Conservation (phyloP, 2,888 invertebrate genomes). For the Rhagophthalmus giganteus region DNA sequence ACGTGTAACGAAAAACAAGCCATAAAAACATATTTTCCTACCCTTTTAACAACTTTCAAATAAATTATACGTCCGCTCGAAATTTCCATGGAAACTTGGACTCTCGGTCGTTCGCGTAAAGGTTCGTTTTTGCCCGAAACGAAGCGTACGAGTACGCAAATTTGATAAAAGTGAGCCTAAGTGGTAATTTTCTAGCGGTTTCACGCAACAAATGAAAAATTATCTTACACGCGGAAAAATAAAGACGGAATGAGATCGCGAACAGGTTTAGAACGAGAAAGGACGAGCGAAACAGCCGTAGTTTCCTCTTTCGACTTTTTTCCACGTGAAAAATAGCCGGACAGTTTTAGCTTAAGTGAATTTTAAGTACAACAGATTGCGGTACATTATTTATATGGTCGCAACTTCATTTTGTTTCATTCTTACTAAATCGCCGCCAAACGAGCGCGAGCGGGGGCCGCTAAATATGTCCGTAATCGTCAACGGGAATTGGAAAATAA, state of each 20-base stretch:
- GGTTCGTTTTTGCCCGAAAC: constrained; percentile 31
- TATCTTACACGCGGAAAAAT: constrained; percentile 28
- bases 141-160: constrained; percentile 36
- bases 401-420: constrained; percentile 24
- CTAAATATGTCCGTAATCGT: too few species aligned
- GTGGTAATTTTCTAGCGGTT: constrained; percentile 51
- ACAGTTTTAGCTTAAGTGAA: constrained; percentile 53
- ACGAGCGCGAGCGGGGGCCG: too few species aligned
- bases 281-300: background rate
- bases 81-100: constrained; percentile 27
- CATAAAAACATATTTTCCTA: constrained; percentile 37
- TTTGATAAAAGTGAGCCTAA: constrained; percentile 50
- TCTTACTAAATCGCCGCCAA: constrained; percentile 2
- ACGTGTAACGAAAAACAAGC: constrained; percentile 24
- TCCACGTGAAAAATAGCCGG: constrained; percentile 50
- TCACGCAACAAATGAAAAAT: constrained; percentile 49
- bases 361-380: constrained; percentile 53
- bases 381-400: constrained; percentile 30
- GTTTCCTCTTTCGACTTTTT: constrained; percentile 17
- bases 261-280: constrained; percentile 2
- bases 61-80: constrained; percentile 40
- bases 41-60: constrained; percentile 47
- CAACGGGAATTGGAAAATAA: too few species aligned
- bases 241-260: constrained; percentile 8
- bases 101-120: constrained; percentile 30